These are phyloP conservation scores for Parasteatoda lunata DNA, from an alignment of 2,888 invertebrate genomes.

Conservation along the genomic window DNA sequence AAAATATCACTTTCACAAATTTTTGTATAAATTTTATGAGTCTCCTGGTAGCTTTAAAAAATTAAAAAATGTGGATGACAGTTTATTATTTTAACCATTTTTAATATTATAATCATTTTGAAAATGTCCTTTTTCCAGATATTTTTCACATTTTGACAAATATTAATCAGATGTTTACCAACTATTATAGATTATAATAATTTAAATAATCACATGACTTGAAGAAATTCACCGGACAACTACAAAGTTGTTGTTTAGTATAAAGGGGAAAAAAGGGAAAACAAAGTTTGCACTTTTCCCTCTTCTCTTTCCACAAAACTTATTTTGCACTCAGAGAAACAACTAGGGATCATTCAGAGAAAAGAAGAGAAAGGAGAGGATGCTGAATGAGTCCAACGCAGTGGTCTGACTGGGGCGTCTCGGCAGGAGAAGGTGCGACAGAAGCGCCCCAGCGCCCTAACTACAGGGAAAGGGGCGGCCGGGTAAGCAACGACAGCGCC, in stretches of 20 bases:
- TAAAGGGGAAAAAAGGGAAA: not conserved
- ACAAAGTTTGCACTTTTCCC: not conserved
- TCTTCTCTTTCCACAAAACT: not conserved
- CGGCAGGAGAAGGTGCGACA: conserved; percentile 28
- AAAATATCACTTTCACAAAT: too few relatives aligned
- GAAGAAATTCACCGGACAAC: too few relatives aligned
- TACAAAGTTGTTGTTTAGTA: not conserved
- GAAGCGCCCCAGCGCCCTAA: conserved; percentile 60
- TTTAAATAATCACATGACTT: too few relatives aligned
- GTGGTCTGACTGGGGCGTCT: not conserved
- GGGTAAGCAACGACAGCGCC: conserved; percentile 38
- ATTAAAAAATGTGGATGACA: too few relatives aligned
- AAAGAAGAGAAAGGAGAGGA: not conserved
- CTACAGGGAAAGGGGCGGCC: conserved; percentile 27
- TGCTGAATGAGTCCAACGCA: not conserved
- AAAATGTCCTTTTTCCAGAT: too few relatives aligned
- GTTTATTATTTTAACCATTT: too few relatives aligned
- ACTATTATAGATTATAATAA: too few relatives aligned
- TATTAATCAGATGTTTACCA: too few relatives aligned
- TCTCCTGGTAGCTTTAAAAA: too few relatives aligned
- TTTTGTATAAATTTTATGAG: too few relatives aligned
- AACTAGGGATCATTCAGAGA: not conserved
- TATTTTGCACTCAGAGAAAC: not conserved
- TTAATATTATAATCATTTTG: too few relatives aligned
- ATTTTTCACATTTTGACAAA: too few relatives aligned